Percentiles rank a stretch among this genome's conserved stretches.
phyloP scores from a whole-genome alignment of 2,888 invertebrate species.

The Drosophila mayaguana region DNA sequence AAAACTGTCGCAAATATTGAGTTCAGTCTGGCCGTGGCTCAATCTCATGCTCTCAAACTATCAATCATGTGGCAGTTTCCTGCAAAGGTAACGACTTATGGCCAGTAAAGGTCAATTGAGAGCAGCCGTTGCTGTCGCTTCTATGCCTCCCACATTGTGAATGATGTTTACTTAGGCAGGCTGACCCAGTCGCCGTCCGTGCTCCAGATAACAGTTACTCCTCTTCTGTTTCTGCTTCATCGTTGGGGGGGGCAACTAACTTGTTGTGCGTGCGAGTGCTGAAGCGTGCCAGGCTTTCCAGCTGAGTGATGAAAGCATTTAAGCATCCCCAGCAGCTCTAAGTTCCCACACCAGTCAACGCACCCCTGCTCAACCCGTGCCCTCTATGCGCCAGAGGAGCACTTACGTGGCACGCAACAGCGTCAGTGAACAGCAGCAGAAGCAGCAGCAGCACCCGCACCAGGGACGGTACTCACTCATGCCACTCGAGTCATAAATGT shows the following conservation, averaged over 20 bases:
- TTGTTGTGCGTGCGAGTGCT: conserved; percentile 66
- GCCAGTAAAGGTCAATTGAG: conserved; percentile 67
- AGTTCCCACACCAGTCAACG: not conserved
- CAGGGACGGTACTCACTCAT: conserved; percentile 22
- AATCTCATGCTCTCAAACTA: conserved; percentile 7
- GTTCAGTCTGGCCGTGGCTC: not conserved
- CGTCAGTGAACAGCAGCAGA: conserved; percentile 14
- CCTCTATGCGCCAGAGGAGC: conserved; percentile 55
- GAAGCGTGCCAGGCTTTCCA: conserved; percentile 76
- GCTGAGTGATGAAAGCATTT: conserved; percentile 81
- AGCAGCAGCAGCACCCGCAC: conserved; percentile 12
- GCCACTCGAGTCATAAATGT: conserved; percentile 21
- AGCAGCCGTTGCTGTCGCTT: conserved; percentile 19
- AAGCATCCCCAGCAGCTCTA: conserved; percentile 55
- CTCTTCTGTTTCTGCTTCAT: not conserved
- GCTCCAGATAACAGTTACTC: conserved; percentile 33
- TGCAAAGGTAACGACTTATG: conserved; percentile 64
- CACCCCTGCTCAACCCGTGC: not conserved
- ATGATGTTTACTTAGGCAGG: conserved; percentile 61
- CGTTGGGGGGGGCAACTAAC: conserved; percentile 13
- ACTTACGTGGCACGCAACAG: conserved; percentile 62
- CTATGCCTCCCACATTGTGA: conserved; percentile 29
- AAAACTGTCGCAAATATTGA: conserved; percentile 36
- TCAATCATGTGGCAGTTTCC: conserved; percentile 48
- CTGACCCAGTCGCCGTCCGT: conserved; percentile 46